phyloP scores from a whole-genome alignment of 1,140 invertebrate species.

The Drosophila bocqueti region DNA sequence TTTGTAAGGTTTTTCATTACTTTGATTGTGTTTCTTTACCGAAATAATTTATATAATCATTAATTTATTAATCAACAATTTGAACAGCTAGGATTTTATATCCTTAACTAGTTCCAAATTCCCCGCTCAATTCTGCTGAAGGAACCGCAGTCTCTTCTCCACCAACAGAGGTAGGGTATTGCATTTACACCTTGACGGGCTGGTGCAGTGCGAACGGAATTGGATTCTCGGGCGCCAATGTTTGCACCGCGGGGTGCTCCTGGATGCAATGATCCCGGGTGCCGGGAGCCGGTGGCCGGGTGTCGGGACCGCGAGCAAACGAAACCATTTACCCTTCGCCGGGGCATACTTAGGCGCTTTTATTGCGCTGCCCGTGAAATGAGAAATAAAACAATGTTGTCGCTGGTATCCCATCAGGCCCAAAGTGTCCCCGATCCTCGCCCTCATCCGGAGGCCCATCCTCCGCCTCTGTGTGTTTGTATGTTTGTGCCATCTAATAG shows the following conservation, averaged over 20 bases:
- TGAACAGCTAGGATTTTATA: background rate
- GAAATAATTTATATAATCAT: background rate
- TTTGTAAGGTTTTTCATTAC: background rate
- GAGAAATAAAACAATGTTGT: constrained; percentile 79
- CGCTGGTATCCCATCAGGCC: constrained; percentile 49
- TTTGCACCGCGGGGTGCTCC: constrained; percentile 74
- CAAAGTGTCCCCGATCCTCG: constrained; percentile 1
- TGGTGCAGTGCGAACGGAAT: constrained; percentile 23
- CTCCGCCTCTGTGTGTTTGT: constrained; percentile 1
- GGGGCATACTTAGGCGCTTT: constrained; percentile 63
- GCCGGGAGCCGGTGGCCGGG: background rate
- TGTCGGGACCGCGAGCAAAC: constrained; percentile 34
- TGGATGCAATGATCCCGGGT: constrained; percentile 61
- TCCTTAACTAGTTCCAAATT: background rate
- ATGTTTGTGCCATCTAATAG: constrained; percentile 52
- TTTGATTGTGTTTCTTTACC: background rate
- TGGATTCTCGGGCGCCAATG: constrained; percentile 67
- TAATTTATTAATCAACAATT: no score
- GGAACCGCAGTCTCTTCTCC: background rate
- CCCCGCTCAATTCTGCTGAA: background rate
- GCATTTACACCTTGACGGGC: constrained; percentile 18
- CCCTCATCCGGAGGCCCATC: background rate
- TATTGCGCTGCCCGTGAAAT: constrained; percentile 74
- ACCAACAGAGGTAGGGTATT: constrained; percentile 7
- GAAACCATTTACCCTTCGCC: constrained; percentile 68